A percentile compares a stretch with the other conserved stretches of the same genome.
Evolutionary conservation across 2,888 invertebrate species (phyloP).

Genomic region (Mythimna impura): DNA sequence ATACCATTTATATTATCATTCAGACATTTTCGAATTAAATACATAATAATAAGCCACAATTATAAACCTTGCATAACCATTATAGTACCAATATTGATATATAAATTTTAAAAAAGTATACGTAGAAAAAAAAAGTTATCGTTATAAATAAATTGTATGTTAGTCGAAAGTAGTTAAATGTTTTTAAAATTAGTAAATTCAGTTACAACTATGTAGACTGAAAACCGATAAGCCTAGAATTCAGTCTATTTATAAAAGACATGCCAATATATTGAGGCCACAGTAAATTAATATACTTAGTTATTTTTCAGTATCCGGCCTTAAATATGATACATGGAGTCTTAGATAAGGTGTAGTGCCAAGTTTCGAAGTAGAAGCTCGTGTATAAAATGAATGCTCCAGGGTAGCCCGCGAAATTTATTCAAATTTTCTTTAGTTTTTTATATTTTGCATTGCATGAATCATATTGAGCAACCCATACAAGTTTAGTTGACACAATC

Average conservation of each 20-base stretch:
- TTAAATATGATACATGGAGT: neutral
- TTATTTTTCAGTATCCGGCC: neutral
- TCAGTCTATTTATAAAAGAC: conserved; percentile 34
- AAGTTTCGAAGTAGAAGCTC: neutral
- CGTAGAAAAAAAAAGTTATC: conserved; percentile 14
- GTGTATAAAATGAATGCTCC: no score
- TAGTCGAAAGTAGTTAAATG: neutral
- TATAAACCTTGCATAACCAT: neutral
- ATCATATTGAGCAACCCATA: no score
- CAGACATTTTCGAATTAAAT: conserved; percentile 1
- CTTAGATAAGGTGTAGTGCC: neutral
- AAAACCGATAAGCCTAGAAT: conserved; percentile 6
- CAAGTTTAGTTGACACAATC: no score
- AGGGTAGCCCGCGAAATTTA: no score
- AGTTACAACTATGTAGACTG: neutral
- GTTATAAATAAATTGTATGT: neutral
- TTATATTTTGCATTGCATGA: no score
- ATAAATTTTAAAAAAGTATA: neutral
- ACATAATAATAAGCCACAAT: neutral
- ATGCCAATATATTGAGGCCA: conserved; percentile 34
- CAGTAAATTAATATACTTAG: conserved; percentile 10
- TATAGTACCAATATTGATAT: conserved; percentile 16
- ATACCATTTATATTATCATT: conserved; percentile 28
- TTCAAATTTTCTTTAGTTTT: no score
- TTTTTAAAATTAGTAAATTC: neutral